These are phyloP conservation scores for Eristalinus sepulchralis DNA, from an alignment of 2,888 invertebrate species.

Conservation along the genomic window DNA sequence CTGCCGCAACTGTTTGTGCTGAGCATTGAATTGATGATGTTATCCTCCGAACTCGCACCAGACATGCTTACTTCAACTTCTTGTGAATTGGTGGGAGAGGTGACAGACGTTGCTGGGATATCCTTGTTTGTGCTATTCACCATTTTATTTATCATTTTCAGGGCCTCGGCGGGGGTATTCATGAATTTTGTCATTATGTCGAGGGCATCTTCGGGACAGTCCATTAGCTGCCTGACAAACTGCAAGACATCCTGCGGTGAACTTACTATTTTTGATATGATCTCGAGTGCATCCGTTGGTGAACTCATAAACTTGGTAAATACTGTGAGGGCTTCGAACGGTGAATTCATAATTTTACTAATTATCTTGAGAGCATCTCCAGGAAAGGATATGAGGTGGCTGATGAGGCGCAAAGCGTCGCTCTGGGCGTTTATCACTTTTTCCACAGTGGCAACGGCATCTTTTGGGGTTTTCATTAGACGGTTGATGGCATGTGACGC, in stretches of 20 bases:
- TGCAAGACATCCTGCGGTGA: slow-evolving; percentile 80
- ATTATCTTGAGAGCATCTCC: slow-evolving; percentile 81
- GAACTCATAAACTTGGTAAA: slow-evolving; percentile 81
- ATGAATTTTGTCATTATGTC: slow-evolving; percentile 81
- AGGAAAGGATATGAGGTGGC: slow-evolving; percentile 80
- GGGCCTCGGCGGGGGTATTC: slow-evolving; percentile 80
- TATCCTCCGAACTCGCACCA: slow-evolving; percentile 45
- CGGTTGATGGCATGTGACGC: slow-evolving; percentile 79
- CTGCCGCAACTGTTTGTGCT: slow-evolving; percentile 57
- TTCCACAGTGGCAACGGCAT: slow-evolving; percentile 78
- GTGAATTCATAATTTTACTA: slow-evolving; percentile 81
- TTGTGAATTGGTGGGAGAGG: slow-evolving; percentile 33
- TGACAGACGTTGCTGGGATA: slow-evolving; percentile 7
- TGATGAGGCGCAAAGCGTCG: slow-evolving; percentile 79
- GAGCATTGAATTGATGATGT: slow-evolving; percentile 72
- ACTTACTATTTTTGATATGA: slow-evolving; percentile 80
- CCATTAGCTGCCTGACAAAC: slow-evolving; percentile 80
- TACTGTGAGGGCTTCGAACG: slow-evolving; percentile 80
- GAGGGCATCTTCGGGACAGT: slow-evolving; percentile 80
- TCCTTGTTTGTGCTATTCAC: slow-evolving; percentile 75
- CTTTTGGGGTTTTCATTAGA: slow-evolving; percentile 79
- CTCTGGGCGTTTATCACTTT: slow-evolving; percentile 80
- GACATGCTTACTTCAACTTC: slow-evolving; percentile 55
- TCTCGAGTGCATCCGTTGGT: slow-evolving; percentile 81
- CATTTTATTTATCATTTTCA: slow-evolving; percentile 79